Evolutionary conservation across 2,888 invertebrate genomes (phyloP).

Genomic region (Drosophila basisetae): DNA sequence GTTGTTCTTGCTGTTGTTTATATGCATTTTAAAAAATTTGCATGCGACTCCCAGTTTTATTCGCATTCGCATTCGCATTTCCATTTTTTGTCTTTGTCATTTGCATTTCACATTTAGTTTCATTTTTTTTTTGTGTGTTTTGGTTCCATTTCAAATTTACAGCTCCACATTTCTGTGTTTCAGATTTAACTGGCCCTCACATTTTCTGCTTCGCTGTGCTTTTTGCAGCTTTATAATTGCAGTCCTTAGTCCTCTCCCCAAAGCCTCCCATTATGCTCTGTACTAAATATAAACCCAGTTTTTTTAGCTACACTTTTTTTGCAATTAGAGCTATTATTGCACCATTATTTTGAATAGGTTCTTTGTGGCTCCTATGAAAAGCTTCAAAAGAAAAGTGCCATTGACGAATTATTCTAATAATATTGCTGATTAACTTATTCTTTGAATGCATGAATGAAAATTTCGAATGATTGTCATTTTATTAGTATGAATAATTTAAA

Average conservation of each 20-base stretch:
- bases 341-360: slow-evolving; percentile 9
- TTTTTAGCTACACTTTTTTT: slow-evolving; percentile 4
- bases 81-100: slow-evolving; percentile 61
- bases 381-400: not conserved
- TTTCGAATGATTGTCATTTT: not conserved
- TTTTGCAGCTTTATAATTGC: slow-evolving; percentile 53
- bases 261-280: not conserved
- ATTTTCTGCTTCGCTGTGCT: slow-evolving; percentile 59
- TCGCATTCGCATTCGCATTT: slow-evolving; percentile 18
- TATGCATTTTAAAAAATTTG: slow-evolving; percentile 32
- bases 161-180: slow-evolving; percentile 52
- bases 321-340: slow-evolving; percentile 22
- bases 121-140: slow-evolving; percentile 3
- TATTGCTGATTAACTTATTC: not conserved
- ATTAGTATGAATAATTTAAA: not conserved
- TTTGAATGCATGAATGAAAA: not conserved
- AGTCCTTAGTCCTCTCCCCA: slow-evolving; percentile 12
- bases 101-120: slow-evolving; percentile 47
- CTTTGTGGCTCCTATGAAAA: not conserved
- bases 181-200: slow-evolving; percentile 50
- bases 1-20: slow-evolving; percentile 23
- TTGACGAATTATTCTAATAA: not conserved
- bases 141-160: slow-evolving; percentile 55
- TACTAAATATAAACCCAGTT: slow-evolving; percentile 13
- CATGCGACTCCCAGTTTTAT: slow-evolving; percentile 31